Base-by-base conservation (phyloP, 2,113 vertebrate species). In the Amblyornis subalaris region DNA sequence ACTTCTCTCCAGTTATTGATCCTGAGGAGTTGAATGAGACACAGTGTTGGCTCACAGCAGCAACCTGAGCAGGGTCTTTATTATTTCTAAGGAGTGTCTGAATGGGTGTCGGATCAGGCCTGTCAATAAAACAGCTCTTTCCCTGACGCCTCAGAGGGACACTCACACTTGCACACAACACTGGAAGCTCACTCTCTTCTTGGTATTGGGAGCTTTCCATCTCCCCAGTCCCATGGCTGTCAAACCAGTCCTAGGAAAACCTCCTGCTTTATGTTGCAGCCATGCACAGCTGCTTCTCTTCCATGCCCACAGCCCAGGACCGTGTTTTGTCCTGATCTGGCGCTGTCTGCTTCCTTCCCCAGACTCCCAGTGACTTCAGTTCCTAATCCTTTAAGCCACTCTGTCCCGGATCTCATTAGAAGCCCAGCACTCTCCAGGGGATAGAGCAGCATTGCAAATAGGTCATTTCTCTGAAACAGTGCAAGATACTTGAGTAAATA, bases 341-440 rank as follows among this genome's bases (percentile, higher is more conserved):
- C 4, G 0, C 66, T 10, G 31, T 17, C 89, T 70, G 53, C 89
- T 72, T 50, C 89, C 72, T 71, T 83, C 51, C 64, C 61, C 33
- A 47, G 31, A 7, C 64, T 73, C 74, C 33, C 0, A 0, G 38
- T 40, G 74, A 55, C 85, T 94, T 73, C 79, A 50, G 75, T 20
- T 67, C 60, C 67, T 95, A 97, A 93, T 93, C 91, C 92, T 77
- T 93, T 95, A 95, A 95, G 72, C 93, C 81, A 71, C 78, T 79
- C 54, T 55, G 74, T 80, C 74, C 88, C 84, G 54, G 70, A 86
- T 90, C 87, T 89, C 69, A 78, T 96, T 85, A 94, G 44, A 51
- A 86, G 75, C 62, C 67, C 48, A 28, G 62, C 4, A 16, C n/a
- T 83, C 91, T 69, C 75, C 74, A 55, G 88, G 85, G 85, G 77